Evolutionary conservation across 2,888 invertebrate species (phyloP), one percentile per base, ranked within the genome.

Genomic region (Xanthorhoe designata): DNA sequence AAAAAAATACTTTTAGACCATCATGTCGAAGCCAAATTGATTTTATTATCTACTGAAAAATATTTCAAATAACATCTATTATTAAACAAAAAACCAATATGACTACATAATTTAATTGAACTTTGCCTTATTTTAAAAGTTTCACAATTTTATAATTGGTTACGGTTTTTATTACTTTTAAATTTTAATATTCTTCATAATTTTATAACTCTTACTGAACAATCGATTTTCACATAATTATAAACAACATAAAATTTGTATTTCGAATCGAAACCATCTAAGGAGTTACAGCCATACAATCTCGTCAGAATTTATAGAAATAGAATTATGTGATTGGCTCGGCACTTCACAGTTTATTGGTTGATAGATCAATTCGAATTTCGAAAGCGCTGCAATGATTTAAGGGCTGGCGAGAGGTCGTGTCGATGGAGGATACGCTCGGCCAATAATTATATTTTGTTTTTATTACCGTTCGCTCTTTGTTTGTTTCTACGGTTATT

Each of bases 371-470:
- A 80, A 80, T 81, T 83, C 75, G 73, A 80, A 73, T 75, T 73
- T 73, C 70, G 76, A 75, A 74, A 68, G 75, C 76, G 66, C 76
- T 66, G 64, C 66, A 60, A 84, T 88, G 88, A 89, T 89, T 88
- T 87, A 86, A 77, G 70, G 71, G 77, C 78, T 79, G 85, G 80
- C 77, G 88, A 86, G 84, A 88, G 90, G 89, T 91, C 90, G 90
- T 91, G 91, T 72, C 78, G 90, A 89, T 88, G 70, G 68, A 17
- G 69, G 74, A 71, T 72, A 74, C 32, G 52, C 54, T 18, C 61
- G 53, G 56, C 55, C 70, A 72, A 67, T 78, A 78, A 79, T 76
- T 79, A 78, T 77, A 75, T 75, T 61, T 75, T 66, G 73, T 67
- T 77, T 73, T 77, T 75, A 67, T 67, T 62, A 45, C 24, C 7